Evolutionary conservation across 2,888 invertebrate genomes (phyloP).

Genomic region (Mythimna lalbum): DNA sequence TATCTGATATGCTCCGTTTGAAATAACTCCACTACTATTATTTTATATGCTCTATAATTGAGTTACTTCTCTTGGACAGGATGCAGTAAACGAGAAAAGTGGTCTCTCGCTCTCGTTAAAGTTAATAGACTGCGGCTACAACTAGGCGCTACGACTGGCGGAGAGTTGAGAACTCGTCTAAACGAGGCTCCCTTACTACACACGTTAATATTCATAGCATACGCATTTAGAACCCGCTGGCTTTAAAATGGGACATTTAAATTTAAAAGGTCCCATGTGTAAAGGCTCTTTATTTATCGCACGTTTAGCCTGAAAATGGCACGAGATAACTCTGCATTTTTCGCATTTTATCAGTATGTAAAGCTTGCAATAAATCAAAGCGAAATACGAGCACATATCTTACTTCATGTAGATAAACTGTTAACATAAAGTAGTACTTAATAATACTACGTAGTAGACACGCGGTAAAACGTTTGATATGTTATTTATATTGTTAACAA

Average conservation of each 20-base stretch:
- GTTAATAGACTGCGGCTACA: conserved; percentile 65
- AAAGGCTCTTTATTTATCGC: conserved; percentile 33
- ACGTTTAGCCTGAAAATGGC: conserved; percentile 17
- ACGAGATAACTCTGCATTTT: conserved; percentile 17
- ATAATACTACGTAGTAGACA: background rate
- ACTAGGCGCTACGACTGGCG: conserved; percentile 36
- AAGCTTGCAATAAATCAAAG: conserved; percentile 14
- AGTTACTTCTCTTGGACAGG: conserved; percentile 72
- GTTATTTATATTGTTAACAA: conserved; percentile 7
- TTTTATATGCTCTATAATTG: conserved; percentile 67
- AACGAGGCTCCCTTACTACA: conserved; percentile 26
- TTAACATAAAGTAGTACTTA: conserved; percentile 9
- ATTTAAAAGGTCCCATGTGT: conserved; percentile 45
- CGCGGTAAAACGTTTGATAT: conserved; percentile 9
- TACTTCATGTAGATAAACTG: conserved; percentile 1
- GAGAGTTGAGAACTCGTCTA: conserved; percentile 34
- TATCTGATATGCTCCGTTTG: conserved; percentile 21
- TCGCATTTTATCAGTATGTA: conserved; percentile 6
- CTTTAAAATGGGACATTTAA: conserved; percentile 37
- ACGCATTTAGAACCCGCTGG: conserved; percentile 14
- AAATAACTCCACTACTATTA: conserved; percentile 48
- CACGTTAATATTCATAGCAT: conserved; percentile 36
- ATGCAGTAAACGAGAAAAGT: conserved; percentile 77
- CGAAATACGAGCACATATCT: background rate
- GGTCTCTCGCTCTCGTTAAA: conserved; percentile 69